phyloP scores from a whole-genome alignment of 2,113 vertebrate species.

The Petrocephalus zakoni region DNA sequence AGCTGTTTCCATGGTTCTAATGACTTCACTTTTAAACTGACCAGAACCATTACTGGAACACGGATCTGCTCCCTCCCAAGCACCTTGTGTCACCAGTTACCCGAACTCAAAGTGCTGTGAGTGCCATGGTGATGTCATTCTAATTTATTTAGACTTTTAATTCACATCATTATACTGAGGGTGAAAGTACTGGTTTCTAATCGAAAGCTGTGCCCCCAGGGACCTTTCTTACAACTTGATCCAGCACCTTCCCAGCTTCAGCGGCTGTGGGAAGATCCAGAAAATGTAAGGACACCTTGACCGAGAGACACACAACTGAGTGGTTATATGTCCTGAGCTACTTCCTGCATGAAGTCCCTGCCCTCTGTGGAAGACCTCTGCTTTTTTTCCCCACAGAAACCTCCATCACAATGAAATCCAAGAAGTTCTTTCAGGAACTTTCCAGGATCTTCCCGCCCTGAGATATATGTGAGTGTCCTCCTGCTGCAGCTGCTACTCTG shows the following conservation, averaged over 20 bases:
- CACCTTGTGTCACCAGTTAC: slow-evolving; percentile 77
- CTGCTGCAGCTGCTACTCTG: not conserved
- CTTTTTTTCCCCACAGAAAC: slow-evolving; percentile 59
- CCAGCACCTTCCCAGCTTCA: slow-evolving; percentile 77
- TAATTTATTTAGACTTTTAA: not conserved
- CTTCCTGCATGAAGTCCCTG: not conserved
- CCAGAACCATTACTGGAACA: slow-evolving; percentile 85
- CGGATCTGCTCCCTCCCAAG: slow-evolving; percentile 76
- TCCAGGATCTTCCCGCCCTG: slow-evolving; percentile 72
- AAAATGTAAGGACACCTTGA: slow-evolving; percentile 28
- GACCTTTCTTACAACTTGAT: slow-evolving; percentile 87
- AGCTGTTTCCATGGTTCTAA: slow-evolving; percentile 6
- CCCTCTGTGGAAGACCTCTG: not conserved
- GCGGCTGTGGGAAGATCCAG: slow-evolving; percentile 74
- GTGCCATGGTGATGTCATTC: slow-evolving; percentile 47
- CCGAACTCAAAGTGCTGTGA: slow-evolving; percentile 83
- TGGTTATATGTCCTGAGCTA: not conserved
- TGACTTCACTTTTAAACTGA: slow-evolving; percentile 39
- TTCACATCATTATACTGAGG: not conserved
- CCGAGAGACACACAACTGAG: not conserved
- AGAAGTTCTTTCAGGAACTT: slow-evolving; percentile 73
- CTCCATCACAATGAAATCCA: slow-evolving; percentile 80
- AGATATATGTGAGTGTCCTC: slow-evolving; percentile 75
- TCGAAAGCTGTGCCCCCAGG: slow-evolving; percentile 48
- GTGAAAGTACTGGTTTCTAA: not conserved